phyloP scores from a whole-genome alignment of 2,797 vertebrate species.

The Sebastes diploproa region DNA sequence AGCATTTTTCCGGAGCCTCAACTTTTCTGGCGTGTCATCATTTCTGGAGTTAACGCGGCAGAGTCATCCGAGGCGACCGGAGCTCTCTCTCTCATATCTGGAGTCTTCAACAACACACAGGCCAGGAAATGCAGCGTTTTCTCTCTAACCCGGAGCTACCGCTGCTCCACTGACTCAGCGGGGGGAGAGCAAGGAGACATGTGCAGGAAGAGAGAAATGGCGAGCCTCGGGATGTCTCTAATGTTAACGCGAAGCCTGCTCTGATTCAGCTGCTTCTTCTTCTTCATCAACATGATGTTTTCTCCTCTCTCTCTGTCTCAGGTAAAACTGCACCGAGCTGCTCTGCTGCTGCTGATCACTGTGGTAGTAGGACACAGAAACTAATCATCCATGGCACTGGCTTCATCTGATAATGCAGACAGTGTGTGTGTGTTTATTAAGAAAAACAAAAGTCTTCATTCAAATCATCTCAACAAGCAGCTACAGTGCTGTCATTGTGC shows the following conservation, averaged over 20 bases:
- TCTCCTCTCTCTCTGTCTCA: constrained; percentile 59
- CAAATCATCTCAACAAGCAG: too few relatives aligned
- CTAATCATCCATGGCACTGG: neutral
- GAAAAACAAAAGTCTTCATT: neutral
- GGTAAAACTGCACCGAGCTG: constrained; percentile 32
- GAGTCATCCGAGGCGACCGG: constrained; percentile 41
- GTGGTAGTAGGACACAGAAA: neutral
- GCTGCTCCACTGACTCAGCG: neutral
- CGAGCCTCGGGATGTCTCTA: constrained; percentile 15
- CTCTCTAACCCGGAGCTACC: constrained; percentile 7
- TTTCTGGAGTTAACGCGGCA: constrained; percentile 51
- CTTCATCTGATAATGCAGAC: neutral
- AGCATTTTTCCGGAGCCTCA: constrained; percentile 40
- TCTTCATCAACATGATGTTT: constrained; percentile 56
- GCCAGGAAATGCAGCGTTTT: constrained; percentile 45
- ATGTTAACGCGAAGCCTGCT: neutral
- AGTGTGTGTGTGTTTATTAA: neutral
- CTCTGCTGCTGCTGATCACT: neutral
- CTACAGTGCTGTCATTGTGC: neutral
- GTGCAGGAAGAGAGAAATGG: neutral
- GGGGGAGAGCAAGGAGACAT: neutral
- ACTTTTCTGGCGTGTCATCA: constrained; percentile 67
- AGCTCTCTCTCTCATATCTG: constrained; percentile 7
- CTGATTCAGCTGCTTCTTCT: constrained; percentile 3
- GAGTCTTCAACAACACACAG: neutral